Evolutionary conservation across 2,888 invertebrate genomes (phyloP), one percentile per base, ranked within the genome.

Genomic region (Hanleya hanleyi): DNA sequence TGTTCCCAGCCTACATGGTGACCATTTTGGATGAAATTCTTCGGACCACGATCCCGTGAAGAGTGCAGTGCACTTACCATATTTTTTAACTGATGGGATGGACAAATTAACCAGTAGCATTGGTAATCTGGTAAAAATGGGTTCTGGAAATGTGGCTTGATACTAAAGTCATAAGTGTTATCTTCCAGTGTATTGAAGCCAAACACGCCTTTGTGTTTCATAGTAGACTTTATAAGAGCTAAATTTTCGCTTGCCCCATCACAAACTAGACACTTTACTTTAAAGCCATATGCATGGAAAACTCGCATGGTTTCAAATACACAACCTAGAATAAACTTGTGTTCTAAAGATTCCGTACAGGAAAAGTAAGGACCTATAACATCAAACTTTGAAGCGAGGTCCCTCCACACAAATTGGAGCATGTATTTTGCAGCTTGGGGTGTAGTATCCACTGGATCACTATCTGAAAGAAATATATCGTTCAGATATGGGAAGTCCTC

Each of bases 241-340:
- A 51, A 7, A 51, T 51, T 51, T 51, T 51, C 51, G 22, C 51
- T 51, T 18, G 51, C 51, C 51, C 51, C 51, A 18, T 51, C 51
- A 51, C 51, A 51, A n/a, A 51, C 15, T 22, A 51, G 22, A 26
- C 51, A 51, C 22, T 22, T 51, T 7, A 51, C 22, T 6, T 51
- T 51, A 26, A 51, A 51, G 7, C 51, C 51, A 51, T 51, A 51
- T 9, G 51, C 51, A 51, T 22, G 51, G 51, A 12, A 51, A n/a
- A 51, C 51, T 18, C 51, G 12, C 51, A 18, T 51, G 22, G 51
- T 9, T 22, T 51, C 22, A 51, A 51, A 7, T 22, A 51, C 12
- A 22, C 51, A 51, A 7, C 51, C 51, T 7, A 51, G 9, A 18
- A 51, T 51, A 22, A 51, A 51, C 22, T 51, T 51, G 51, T 51